phyloP scores from a whole-genome alignment of 2,888 invertebrate genomes.

The Xanthia icteritia region DNA sequence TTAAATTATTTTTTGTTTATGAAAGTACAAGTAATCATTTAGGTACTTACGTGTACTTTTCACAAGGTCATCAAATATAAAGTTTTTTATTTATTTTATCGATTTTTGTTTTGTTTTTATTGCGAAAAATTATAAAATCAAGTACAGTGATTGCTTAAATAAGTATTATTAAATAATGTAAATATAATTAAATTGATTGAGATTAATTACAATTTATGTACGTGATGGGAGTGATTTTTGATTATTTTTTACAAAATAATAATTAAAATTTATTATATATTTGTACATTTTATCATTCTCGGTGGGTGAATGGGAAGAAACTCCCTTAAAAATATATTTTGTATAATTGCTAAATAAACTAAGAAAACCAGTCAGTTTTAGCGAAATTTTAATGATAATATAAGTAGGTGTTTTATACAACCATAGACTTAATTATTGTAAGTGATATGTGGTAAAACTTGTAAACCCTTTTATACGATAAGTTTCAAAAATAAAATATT shows the following conservation, averaged over 20 bases:
- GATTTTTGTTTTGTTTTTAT: slow-evolving; percentile 44
- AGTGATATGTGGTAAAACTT: slow-evolving; percentile 59
- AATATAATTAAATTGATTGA: slow-evolving; percentile 64
- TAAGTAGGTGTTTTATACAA: slow-evolving; percentile 67
- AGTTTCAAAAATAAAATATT: slow-evolving; percentile 67
- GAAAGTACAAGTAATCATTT: slow-evolving; percentile 62
- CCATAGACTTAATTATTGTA: slow-evolving; percentile 59
- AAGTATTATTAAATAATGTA: slow-evolving; percentile 63
- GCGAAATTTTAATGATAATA: slow-evolving; percentile 74
- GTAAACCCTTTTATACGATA: slow-evolving; percentile 66
- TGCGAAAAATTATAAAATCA: slow-evolving; percentile 38
- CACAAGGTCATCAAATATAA: slow-evolving; percentile 32
- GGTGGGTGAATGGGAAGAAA: slow-evolving; percentile 74
- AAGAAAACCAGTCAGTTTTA: slow-evolving; percentile 83
- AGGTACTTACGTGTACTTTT: slow-evolving; percentile 45
- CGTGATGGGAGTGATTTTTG: slow-evolving; percentile 51
- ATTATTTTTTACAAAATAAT: slow-evolving; percentile 54
- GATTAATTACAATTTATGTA: slow-evolving; percentile 61
- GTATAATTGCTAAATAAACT: slow-evolving; percentile 73
- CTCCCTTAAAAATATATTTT: slow-evolving; percentile 55
- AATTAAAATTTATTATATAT: slow-evolving; percentile 40
- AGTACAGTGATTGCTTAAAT: slow-evolving; percentile 57
- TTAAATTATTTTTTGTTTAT: slow-evolving; percentile 68
- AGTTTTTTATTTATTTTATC: slow-evolving; percentile 30
- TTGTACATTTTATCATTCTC: slow-evolving; percentile 73